Conservation (phyloP, 2,113 vertebrate species). For the Callaeas wilsoni region DNA sequence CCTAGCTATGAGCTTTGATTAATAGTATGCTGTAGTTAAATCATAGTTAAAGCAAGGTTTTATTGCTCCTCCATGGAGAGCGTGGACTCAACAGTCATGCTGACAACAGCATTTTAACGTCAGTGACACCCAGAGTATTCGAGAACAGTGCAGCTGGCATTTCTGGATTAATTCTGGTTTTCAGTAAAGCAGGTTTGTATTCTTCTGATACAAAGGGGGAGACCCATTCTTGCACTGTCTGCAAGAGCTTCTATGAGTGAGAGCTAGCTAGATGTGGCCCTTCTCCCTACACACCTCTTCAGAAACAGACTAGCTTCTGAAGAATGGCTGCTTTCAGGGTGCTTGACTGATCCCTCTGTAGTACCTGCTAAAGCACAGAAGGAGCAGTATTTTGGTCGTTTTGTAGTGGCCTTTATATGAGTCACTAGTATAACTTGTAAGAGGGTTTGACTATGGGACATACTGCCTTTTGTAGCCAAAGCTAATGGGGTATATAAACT, state of each 20-base stretch:
- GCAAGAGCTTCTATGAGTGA: not conserved
- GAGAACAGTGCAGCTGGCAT: not conserved
- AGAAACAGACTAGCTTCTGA: not conserved
- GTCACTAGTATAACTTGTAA: not conserved
- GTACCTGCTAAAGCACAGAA: not conserved
- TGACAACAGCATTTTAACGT: not conserved
- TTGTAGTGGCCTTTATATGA: not conserved
- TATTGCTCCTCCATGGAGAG: not conserved
- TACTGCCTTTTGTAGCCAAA: not conserved
- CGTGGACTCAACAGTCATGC: not conserved
- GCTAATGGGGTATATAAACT: not conserved
- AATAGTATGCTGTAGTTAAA: not conserved
- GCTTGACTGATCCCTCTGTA: not conserved
- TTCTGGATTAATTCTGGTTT: not conserved
- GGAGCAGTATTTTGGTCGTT: not conserved
- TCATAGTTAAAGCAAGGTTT: not conserved
- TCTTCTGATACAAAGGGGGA: not conserved
- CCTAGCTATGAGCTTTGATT: not conserved
- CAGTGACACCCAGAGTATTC: not conserved
- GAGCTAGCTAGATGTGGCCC: not conserved
- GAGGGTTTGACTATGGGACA: not conserved
- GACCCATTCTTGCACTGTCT: not conserved
- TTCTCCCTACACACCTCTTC: not conserved
- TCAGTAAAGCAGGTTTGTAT: not conserved
- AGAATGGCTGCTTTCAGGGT: not conserved